phyloP scores from a whole-genome alignment of 2,113 vertebrate species.

The Sus scrofa region DNA sequence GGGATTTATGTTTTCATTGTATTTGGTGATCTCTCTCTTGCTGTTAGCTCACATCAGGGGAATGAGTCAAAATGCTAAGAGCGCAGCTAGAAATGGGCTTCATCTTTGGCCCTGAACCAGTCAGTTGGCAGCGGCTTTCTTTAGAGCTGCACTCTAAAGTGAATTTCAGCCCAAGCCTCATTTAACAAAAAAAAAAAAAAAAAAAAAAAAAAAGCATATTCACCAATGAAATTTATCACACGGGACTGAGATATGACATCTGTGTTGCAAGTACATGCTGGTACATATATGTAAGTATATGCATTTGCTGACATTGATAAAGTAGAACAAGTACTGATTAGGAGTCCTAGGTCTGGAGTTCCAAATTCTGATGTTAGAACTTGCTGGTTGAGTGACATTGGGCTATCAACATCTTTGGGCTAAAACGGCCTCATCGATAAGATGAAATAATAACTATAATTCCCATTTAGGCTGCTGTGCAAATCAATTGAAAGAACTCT shows the following conservation, averaged over 20 bases:
- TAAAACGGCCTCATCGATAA: not conserved
- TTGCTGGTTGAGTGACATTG: not conserved
- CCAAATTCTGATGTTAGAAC: not conserved
- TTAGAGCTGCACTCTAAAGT: not conserved
- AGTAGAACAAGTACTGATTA: not conserved
- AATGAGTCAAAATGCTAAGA: not conserved
- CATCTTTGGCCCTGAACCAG: not conserved
- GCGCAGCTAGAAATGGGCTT: not conserved
- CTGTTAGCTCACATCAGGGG: not conserved
- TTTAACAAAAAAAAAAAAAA: not conserved
- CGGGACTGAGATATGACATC: not conserved
- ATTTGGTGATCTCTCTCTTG: not conserved
- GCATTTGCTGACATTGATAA: not conserved
- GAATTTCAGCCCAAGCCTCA: not conserved
- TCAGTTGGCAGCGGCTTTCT: not conserved
- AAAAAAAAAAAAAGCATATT: not conserved
- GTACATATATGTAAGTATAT: too few relatives aligned
- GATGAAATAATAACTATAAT: conserved; percentile 19
- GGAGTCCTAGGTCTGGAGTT: not conserved
- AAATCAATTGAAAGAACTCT: conserved; percentile 20
- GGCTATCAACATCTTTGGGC: not conserved
- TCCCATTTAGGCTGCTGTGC: not conserved
- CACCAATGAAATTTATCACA: not conserved
- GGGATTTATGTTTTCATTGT: not conserved
- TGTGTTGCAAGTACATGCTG: not conserved